These are phyloP conservation scores for Epizoanthus ramosus DNA, from an alignment of 92 coral and sea anemone genomes.

Conservation along the genomic window DNA sequence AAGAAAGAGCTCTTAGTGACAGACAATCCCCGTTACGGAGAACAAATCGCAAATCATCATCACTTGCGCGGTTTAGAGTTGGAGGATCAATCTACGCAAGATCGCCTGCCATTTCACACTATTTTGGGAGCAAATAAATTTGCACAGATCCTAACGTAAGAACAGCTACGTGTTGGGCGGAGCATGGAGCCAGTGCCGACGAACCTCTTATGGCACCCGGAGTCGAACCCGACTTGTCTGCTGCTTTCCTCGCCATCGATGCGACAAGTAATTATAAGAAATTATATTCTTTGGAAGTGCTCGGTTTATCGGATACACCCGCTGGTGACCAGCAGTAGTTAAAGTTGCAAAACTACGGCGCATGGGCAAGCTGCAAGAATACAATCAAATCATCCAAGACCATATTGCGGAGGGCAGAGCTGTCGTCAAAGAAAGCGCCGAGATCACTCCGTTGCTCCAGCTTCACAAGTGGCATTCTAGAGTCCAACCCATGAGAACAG, in stretches of 20 bases:
- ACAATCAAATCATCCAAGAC: constrained; percentile 45
- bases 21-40: no score
- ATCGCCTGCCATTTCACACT: constrained; percentile 16
- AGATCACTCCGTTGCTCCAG: constrained; percentile 3
- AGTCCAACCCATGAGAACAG: not conserved
- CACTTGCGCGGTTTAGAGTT: not conserved
- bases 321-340: constrained; percentile 20
- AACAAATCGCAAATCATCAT: no score
- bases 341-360: constrained; percentile 38
- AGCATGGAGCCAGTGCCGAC: constrained; percentile 44
- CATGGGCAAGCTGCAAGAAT: constrained; percentile 43
- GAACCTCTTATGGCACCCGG: constrained; percentile 49
- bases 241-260: constrained; percentile 38
- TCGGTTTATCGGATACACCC: constrained; percentile 36
- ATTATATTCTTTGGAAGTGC: constrained; percentile 47
- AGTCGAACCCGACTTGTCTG: constrained; percentile 9
- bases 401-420: constrained; percentile 48
- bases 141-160: constrained; percentile 40
- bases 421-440: constrained; percentile 40
- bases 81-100: constrained; percentile 7
- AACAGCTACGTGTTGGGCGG: constrained; percentile 34
- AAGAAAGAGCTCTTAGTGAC: constrained; percentile 25
- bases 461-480: constrained; percentile 12
- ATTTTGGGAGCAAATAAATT: constrained; percentile 33
- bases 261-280: not conserved